A percentile compares a stretch with the other conserved stretches of the same genome.
These are phyloP conservation scores for Leontopithecus rosalia DNA, from an alignment of 2,797 vertebrate genomes.

Conservation along the genomic window DNA sequence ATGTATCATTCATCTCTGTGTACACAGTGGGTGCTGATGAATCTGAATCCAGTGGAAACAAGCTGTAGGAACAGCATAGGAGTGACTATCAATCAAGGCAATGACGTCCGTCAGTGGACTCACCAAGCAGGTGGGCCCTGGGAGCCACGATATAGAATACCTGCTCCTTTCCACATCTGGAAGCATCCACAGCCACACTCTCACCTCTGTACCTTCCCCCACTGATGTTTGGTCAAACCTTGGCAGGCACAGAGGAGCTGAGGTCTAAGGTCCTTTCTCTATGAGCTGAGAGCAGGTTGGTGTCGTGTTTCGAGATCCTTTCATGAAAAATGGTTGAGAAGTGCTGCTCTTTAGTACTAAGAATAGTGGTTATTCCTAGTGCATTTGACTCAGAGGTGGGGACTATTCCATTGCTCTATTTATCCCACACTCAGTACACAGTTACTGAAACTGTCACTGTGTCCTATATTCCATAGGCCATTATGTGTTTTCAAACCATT, in stretches of 20 bases:
- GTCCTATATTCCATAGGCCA: conserved; percentile 61
- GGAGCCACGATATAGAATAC: not conserved
- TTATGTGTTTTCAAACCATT: conserved; percentile 76
- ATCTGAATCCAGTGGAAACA: not conserved
- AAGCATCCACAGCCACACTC: not conserved
- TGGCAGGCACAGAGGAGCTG: not conserved
- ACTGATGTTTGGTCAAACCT: not conserved
- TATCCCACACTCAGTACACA: conserved; percentile 54
- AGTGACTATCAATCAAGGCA: fast-evolving
- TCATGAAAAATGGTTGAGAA: not conserved
- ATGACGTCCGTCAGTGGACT: not conserved
- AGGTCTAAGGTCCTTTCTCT: not conserved
- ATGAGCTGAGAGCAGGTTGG: not conserved
- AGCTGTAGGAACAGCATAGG: not conserved
- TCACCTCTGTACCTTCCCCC: not conserved
- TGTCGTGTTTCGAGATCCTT: not conserved
- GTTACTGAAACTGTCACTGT: conserved; percentile 67
- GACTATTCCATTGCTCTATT: conserved; percentile 58
- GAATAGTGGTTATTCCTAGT: conserved; percentile 48
- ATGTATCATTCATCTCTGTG: fast-evolving
- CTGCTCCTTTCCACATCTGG: not conserved
- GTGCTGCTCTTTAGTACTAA: conserved; percentile 23
- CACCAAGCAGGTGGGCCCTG: fast-evolving
- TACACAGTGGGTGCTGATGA: not conserved
- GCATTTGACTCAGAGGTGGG: conserved; percentile 54